Base-by-base conservation (phyloP, 2,888 invertebrate genomes). In the Monochamus alternatus region DNA sequence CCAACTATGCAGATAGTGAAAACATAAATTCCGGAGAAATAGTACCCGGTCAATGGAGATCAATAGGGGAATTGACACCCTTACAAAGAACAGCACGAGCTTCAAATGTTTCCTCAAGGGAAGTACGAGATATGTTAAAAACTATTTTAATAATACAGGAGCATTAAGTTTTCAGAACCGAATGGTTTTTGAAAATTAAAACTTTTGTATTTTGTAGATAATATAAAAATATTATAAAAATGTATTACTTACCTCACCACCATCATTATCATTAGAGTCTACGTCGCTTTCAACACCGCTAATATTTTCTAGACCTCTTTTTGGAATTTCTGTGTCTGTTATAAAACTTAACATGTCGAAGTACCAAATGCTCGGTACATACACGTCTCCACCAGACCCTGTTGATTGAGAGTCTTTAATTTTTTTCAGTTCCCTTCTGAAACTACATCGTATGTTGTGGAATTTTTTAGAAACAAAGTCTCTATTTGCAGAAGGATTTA, bases 21-120 rank as follows among this genome's bases (percentile, higher is more conserved):
- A 22, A 58, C 22, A 58, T 22, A 58, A 22, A 4, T 22, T 1
- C 14, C 22, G 58, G 22, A 14, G 58, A 14, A 58, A 22, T 58
- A 14, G 22, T 58, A 58, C 58, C 58, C 14, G 58, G 58, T 22
- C 58, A 58, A 14, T 58, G 58, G 58, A 58, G 22, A 58, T 44
- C 44, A 5, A 44, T 44, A 44, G 44, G 44, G 44, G 44, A 44
- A 44, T 44, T 44, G 44, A 44, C 44, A 44, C 44, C 44, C 44
- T 44, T 44, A 44, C 44, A 44, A 44, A 44, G 44, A 44, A 44
- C 44, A 44, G 44, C 44, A 44, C 44, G 44, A 44, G 44, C 44
- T 44, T 44, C 44, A 44, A 44, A 44, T 44, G 44, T 44, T 5
- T 44, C 44, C 7, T 44, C 44, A 44, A 44, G 44, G 44, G 58